Evolutionary conservation across 2,113 vertebrate genomes (phyloP).

Genomic region (Balaenoptera acutorostrata): DNA sequence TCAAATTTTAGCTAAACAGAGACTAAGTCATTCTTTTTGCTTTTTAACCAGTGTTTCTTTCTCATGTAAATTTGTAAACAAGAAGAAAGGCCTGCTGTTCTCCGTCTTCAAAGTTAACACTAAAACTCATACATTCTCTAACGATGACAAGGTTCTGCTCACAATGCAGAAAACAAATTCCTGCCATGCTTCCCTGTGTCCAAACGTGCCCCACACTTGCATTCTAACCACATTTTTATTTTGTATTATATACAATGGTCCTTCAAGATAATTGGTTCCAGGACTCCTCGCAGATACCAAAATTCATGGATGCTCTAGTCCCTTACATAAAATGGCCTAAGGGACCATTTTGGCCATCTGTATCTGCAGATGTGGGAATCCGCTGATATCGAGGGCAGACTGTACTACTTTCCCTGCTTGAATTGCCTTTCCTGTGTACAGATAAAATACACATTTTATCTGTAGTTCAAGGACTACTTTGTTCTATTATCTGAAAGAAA

Average conservation of each 20-base stretch:
- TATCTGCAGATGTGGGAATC: too few relatives aligned
- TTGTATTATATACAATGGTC: background rate
- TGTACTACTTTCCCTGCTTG: background rate
- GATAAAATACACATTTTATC: background rate
- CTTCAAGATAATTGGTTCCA: too few relatives aligned
- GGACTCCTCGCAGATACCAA: too few relatives aligned
- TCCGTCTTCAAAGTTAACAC: background rate
- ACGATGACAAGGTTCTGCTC: background rate
- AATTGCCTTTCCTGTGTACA: background rate
- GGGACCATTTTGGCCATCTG: too few relatives aligned
- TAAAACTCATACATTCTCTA: background rate
- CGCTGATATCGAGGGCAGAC: too few relatives aligned
- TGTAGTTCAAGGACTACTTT: background rate
- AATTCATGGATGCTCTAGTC: too few relatives aligned
- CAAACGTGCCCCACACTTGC: fast-evolving
- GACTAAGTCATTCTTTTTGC: background rate
- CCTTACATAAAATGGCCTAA: too few relatives aligned
- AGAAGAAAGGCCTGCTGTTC: background rate
- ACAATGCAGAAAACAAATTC: background rate
- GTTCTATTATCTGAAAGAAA: background rate
- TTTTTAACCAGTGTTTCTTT: background rate
- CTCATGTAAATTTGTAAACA: background rate
- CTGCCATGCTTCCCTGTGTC: background rate
- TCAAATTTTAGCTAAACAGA: background rate
- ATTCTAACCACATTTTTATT: fast-evolving